These are phyloP conservation scores for Athripsodes cinereus DNA, from an alignment of 2,888 invertebrate genomes.

Conservation along the genomic window DNA sequence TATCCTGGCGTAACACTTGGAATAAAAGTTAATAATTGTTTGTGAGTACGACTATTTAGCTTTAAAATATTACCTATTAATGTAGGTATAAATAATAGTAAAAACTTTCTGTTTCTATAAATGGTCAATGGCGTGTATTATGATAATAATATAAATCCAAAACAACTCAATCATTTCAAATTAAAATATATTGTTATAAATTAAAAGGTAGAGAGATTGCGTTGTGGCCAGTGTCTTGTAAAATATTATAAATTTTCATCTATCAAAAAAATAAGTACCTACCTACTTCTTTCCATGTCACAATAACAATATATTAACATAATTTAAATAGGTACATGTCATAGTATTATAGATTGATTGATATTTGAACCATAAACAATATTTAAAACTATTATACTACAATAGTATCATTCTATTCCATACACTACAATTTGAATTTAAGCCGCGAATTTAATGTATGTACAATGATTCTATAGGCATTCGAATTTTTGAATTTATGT, in stretches of 20 bases:
- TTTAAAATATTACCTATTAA: neutral
- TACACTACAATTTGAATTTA: no score
- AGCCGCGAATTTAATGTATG: no score
- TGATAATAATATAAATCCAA: neutral
- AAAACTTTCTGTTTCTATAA: slow-evolving; percentile 1
- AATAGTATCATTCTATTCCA: no score
- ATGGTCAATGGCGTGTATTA: neutral
- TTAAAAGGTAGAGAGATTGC: neutral
- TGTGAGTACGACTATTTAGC: no score
- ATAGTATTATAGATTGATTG: neutral
- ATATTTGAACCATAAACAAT: neutral
- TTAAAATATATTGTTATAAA: neutral
- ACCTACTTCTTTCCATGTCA: neutral
- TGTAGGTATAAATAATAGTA: neutral
- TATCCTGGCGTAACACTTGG: no score
- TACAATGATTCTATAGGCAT: no score
- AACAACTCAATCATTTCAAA: neutral
- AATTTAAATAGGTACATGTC: neutral
- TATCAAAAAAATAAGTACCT: neutral
- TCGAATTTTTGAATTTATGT: no score
- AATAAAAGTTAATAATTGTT: no score
- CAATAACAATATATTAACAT: neutral
- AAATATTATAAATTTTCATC: no score
- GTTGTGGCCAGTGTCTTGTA: neutral
- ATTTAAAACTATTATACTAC: no score